A percentile compares a stretch with the other conserved stretches of the same genome.
Evolutionary conservation across 2,113 vertebrate genomes (phyloP).

Genomic region (Leiothrix lutea): DNA sequence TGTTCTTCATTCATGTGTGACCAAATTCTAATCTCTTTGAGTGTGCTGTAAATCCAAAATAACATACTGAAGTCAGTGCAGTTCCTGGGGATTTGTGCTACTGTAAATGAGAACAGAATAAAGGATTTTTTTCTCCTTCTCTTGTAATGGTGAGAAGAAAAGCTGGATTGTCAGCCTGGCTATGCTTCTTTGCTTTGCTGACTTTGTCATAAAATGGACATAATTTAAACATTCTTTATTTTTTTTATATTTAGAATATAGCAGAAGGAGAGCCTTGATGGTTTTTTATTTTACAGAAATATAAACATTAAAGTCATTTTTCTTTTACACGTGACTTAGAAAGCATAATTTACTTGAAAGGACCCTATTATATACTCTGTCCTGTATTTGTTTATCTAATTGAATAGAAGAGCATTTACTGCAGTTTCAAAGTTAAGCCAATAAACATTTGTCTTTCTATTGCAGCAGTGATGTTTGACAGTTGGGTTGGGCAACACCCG

Average conservation of each 20-base stretch:
- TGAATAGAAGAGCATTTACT: slow-evolving; percentile 59
- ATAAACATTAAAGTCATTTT: slow-evolving; percentile 55
- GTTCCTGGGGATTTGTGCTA: slow-evolving; percentile 53
- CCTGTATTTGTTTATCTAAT: slow-evolving; percentile 64
- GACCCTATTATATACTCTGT: slow-evolving; percentile 50
- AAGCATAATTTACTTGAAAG: slow-evolving; percentile 67
- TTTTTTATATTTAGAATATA: not conserved
- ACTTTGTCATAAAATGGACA: not conserved
- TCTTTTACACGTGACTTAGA: slow-evolving; percentile 53
- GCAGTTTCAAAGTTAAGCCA: slow-evolving; percentile 54
- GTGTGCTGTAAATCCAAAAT: not conserved
- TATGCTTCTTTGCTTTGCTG: not conserved
- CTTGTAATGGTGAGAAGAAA: not conserved
- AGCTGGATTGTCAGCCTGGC: not conserved
- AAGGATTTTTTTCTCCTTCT: not conserved
- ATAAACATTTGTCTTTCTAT: slow-evolving; percentile 60
- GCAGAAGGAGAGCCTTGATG: slow-evolving; percentile 4
- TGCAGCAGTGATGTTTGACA: slow-evolving; percentile 19
- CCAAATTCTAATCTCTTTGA: slow-evolving; percentile 44
- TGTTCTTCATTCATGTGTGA: slow-evolving; percentile 21
- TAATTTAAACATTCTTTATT: not conserved
- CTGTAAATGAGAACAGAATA: slow-evolving; percentile 36
- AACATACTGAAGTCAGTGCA: slow-evolving; percentile 15
- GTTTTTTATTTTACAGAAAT: slow-evolving; percentile 49
- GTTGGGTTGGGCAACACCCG: slow-evolving; percentile 20